These are phyloP conservation scores for Meiosimyza decipiens DNA, from an alignment of 2,888 invertebrate genomes.

Conservation along the genomic window DNA sequence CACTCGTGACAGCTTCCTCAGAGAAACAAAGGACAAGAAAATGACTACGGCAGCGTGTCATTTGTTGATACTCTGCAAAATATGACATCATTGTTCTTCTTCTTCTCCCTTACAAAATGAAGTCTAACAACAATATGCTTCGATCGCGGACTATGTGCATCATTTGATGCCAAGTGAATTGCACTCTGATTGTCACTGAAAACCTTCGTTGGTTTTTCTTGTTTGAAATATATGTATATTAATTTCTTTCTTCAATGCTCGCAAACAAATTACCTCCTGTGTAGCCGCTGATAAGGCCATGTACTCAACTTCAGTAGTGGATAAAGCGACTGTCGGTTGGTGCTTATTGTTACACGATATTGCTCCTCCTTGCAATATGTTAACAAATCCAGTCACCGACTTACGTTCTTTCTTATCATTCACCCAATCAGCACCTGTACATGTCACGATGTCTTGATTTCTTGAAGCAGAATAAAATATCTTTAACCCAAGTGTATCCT, in stretches of 20 bases:
- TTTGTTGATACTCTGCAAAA: conserved; percentile 10
- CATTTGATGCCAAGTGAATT: too few relatives aligned
- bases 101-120: neutral
- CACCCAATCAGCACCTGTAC: conserved; percentile 35
- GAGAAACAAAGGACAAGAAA: too few relatives aligned
- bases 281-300: conserved; percentile 13
- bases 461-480: neutral
- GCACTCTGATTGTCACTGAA: too few relatives aligned
- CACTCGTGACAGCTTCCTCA: too few relatives aligned
- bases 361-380: conserved; percentile 35
- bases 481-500: conserved; percentile 16
- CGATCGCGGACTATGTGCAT: too few relatives aligned
- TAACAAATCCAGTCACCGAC: conserved; percentile 29
- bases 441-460: conserved; percentile 27
- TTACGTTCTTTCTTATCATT: conserved; percentile 27
- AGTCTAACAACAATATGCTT: too few relatives aligned
- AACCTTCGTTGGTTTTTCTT: neutral
- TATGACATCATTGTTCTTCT: conserved; percentile 9
- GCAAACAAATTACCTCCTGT: conserved; percentile 8
- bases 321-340: conserved; percentile 40
- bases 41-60: too few relatives aligned
- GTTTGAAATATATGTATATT: conserved; percentile 6
- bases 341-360: conserved; percentile 40
- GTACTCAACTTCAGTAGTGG: conserved; percentile 18
- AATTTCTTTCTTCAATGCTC: conserved; percentile 1